Evolutionary conservation across 53 echinoderm and acorn worm species (phyloP).

Genomic region (Pentamera pediparva): DNA sequence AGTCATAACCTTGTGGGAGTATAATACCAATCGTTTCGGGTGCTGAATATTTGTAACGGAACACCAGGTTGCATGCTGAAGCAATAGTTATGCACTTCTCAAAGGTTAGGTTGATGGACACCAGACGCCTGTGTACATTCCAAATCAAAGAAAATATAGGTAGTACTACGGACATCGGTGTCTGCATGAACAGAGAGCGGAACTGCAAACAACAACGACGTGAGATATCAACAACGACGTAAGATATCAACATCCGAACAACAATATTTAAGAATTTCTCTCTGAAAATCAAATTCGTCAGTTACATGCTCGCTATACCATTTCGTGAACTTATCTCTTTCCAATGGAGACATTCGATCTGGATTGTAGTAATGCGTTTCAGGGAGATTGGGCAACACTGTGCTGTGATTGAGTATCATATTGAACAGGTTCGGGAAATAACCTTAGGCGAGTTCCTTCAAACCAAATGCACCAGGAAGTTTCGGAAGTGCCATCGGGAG

Average conservation of each 20-base stretch:
- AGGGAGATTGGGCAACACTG: constrained; percentile 13
- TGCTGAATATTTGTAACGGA: constrained; percentile 49
- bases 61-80: constrained; percentile 51
- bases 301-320: constrained; percentile 18
- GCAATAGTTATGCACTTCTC: constrained; percentile 45
- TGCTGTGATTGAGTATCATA: constrained; percentile 13
- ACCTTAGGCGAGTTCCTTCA: constrained; percentile 8
- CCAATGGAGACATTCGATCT: constrained; percentile 18
- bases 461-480: constrained; percentile 35
- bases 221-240: not conserved
- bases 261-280: not conserved
- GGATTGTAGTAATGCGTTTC: constrained; percentile 19
- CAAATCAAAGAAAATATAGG: no score
- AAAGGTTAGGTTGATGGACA: no score
- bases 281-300: no score
- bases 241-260: not conserved
- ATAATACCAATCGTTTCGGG: constrained; percentile 46
- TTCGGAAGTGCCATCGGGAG: constrained; percentile 34
- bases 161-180: no score
- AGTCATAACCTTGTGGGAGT: no score
- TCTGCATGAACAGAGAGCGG: no score
- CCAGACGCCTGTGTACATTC: no score
- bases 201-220: no score
- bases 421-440: constrained; percentile 46
- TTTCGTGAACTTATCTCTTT: constrained; percentile 8